Percentiles rank a stretch among this genome's conserved stretches.
These are phyloP conservation scores for Acleris holmiana DNA, from an alignment of 2,888 invertebrate genomes.

Conservation along the genomic window DNA sequence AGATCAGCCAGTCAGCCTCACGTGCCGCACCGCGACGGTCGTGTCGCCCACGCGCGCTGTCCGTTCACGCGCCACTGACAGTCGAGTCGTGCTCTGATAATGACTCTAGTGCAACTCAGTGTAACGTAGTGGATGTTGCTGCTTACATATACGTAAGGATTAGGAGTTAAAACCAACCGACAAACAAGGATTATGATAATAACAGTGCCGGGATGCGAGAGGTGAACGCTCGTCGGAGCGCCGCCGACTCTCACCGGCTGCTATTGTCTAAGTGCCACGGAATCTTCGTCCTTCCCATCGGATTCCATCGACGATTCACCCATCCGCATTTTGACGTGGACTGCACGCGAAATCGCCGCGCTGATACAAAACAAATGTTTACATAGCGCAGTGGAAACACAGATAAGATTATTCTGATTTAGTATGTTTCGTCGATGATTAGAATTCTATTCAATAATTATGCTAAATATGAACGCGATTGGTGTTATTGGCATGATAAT, in stretches of 20 bases:
- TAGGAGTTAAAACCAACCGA: conserved; percentile 45
- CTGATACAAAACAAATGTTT: conserved; percentile 52
- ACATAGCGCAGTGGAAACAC: conserved; percentile 54
- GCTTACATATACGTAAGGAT: conserved; percentile 60
- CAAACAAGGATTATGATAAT: conserved; percentile 56
- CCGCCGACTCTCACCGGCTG: conserved; percentile 81
- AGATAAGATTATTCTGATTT: conserved; percentile 67
- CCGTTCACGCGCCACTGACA: conserved; percentile 78
- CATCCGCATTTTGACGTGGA: conserved; percentile 74
- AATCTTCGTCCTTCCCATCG: conserved; percentile 83
- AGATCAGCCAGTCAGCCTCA: conserved; percentile 79
- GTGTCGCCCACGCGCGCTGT: conserved; percentile 55
- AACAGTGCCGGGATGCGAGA: conserved; percentile 72
- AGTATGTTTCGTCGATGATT: conserved; percentile 36
- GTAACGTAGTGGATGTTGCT: conserved; percentile 71
- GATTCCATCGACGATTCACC: conserved; percentile 78
- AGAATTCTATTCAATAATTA: conserved; percentile 45
- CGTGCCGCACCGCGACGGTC: conserved; percentile 70
- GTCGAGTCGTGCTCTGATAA: conserved; percentile 73
- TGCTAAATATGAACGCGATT: conserved; percentile 44
- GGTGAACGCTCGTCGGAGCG: conserved; percentile 82
- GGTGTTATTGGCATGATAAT: conserved; percentile 49
- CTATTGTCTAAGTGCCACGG: conserved; percentile 83
- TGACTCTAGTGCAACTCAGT: conserved; percentile 70
- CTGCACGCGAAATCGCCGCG: conserved; percentile 67